Evolutionary conservation across 2,797 vertebrate genomes (phyloP).

Genomic region (Halcyon badia): DNA sequence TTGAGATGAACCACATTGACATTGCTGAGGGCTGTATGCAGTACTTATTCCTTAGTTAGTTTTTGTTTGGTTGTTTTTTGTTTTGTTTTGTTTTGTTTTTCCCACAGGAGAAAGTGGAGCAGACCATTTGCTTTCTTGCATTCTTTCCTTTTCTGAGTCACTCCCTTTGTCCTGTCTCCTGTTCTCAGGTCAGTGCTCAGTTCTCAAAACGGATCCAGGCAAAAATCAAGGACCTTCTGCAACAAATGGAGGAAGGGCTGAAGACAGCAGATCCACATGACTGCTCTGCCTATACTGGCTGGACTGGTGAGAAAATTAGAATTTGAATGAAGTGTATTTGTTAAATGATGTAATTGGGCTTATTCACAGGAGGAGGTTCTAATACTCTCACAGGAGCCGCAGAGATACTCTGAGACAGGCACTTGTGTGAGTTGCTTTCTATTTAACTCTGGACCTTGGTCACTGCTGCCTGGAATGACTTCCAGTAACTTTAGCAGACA

Average conservation of each 20-base stretch:
- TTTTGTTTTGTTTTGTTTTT: background rate
- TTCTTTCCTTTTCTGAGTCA: background rate
- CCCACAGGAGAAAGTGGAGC: background rate
- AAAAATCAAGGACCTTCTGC: constrained; percentile 95
- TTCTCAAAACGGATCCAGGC: constrained; percentile 89
- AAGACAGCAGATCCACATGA: constrained; percentile 96
- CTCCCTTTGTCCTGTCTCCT: background rate
- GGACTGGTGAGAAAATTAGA: constrained; percentile 87
- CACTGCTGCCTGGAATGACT: background rate
- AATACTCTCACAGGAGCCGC: background rate
- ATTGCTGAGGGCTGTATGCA: background rate
- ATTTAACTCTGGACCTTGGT: background rate
- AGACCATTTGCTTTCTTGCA: background rate
- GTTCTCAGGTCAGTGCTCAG: constrained; percentile 82
- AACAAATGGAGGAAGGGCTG: constrained; percentile 97
- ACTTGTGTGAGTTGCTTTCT: background rate
- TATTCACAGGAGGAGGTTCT: background rate
- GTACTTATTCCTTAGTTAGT: background rate
- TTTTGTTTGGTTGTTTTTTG: background rate
- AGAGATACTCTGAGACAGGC: background rate
- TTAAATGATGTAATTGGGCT: background rate
- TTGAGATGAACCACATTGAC: background rate
- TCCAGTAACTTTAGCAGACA: background rate
- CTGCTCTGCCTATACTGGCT: constrained; percentile 94
- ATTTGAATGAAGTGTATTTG: background rate